phyloP scores from a whole-genome alignment of 2,113 vertebrate species.

The human region GRCh38 chr13:49775501-49776000 shows the following conservation, averaged over 20 bases:
- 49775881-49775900: background rate
- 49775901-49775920: slow-evolving; percentile 2
- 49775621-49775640: background rate
- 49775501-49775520: background rate
- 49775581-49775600: background rate
- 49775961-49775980: slow-evolving; percentile 17
- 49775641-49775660: background rate
- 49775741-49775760: background rate
- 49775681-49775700: background rate
- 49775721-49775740: slow-evolving; percentile 1
- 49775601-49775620: background rate
- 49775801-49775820: background rate
- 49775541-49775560: background rate
- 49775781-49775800: slow-evolving; percentile 9
- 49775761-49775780: background rate
- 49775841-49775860: background rate
- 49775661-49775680: background rate
- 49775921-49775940: background rate
- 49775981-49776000: background rate
- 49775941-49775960: background rate
- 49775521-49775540: background rate
- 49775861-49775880: background rate
- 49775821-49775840: background rate
- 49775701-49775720: background rate
- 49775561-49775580: background rate